Evolutionary conservation across 2,113 vertebrate genomes (phyloP).

Genomic region (Eurystomus gularis): DNA sequence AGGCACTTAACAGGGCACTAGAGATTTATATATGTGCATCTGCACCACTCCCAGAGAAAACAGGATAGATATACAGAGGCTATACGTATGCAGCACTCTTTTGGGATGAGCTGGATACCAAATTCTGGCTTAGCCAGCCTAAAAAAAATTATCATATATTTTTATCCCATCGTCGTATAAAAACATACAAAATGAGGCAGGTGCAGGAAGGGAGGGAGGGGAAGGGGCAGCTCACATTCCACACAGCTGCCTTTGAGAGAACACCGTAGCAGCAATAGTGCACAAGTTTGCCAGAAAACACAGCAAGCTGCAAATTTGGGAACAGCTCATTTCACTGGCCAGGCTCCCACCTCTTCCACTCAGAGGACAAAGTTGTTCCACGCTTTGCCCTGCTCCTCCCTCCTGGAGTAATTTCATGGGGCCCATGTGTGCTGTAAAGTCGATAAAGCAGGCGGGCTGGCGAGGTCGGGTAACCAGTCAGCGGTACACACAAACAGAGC

Average conservation of each 20-base stretch:
- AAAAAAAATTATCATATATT: neutral
- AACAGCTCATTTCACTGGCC: neutral
- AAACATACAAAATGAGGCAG: neutral
- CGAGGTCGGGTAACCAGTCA: neutral
- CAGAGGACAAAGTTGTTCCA: neutral
- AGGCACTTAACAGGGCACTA: neutral
- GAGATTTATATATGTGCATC: neutral
- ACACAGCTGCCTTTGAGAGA: neutral
- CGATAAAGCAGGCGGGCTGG: neutral
- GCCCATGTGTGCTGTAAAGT: neutral
- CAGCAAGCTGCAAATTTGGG: neutral
- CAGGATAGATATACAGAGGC: neutral
- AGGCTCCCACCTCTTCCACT: neutral
- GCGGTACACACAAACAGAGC: neutral
- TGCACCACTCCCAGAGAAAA: neutral
- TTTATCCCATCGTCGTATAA: neutral
- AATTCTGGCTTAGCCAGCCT: neutral
- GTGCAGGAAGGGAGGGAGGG: neutral
- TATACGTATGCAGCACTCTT: neutral
- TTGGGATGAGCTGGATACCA: neutral
- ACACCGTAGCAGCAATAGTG: rapidly evolving
- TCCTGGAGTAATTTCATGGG: neutral
- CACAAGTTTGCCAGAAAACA: neutral
- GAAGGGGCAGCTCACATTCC: neutral
- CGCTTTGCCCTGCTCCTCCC: neutral